These are phyloP conservation scores for Eubasilissa regina DNA, from an alignment of 1,140 invertebrate genomes.

Conservation along the genomic window DNA sequence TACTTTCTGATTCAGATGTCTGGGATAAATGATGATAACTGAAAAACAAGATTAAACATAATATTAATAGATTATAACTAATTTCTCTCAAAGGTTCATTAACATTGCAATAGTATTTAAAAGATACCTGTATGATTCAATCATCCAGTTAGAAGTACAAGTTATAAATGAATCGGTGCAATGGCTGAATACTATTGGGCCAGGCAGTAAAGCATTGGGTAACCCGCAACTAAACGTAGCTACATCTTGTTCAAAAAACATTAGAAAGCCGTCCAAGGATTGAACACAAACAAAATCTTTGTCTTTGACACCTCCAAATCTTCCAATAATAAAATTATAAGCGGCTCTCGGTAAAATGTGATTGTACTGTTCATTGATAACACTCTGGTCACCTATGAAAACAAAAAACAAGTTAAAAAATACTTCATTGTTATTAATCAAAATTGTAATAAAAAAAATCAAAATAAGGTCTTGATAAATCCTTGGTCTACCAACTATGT, in stretches of 20 bases:
- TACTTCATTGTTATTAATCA: no score
- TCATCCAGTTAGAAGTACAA: constrained; percentile 79
- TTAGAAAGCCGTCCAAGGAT: constrained; percentile 86
- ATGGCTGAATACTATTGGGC: constrained; percentile 83
- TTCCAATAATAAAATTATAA: constrained; percentile 81
- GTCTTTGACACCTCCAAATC: constrained; percentile 85
- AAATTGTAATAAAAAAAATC: no score
- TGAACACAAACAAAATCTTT: constrained; percentile 91
- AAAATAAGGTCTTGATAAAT: no score
- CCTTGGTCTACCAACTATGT: no score
- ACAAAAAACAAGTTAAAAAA: background rate
- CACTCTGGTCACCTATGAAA: constrained; percentile 76
- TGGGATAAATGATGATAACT: constrained; percentile 80
- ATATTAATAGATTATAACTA: constrained; percentile 1
- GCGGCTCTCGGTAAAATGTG: constrained; percentile 78
- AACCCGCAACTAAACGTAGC: constrained; percentile 84
- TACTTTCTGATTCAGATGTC: constrained; percentile 71
- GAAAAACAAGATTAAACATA: constrained; percentile 56
- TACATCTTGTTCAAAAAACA: constrained; percentile 91
- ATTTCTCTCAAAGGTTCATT: no score
- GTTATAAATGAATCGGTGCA: constrained; percentile 87
- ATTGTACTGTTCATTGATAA: constrained; percentile 76
- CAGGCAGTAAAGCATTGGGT: constrained; percentile 84
- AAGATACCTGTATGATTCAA: constrained; percentile 86
- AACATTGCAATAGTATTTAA: background rate